phyloP scores from a whole-genome alignment of 2,797 vertebrate genomes.

The Pogonophryne albipinna region DNA sequence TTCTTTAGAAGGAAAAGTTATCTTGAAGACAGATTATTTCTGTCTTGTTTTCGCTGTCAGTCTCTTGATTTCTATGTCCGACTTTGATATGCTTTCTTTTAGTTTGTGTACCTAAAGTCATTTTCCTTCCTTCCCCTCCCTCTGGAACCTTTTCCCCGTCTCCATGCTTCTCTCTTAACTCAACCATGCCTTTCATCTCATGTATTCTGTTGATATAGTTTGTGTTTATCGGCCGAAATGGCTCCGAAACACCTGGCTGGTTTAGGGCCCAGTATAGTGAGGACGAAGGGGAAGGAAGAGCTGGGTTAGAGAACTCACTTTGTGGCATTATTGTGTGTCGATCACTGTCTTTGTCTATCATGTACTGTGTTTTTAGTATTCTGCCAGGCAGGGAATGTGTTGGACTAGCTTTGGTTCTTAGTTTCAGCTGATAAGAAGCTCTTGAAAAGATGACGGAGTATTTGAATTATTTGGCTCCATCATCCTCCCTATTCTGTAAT shows the following conservation, averaged over 20 bases:
- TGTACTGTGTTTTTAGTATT: background rate
- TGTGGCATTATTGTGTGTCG: constrained; percentile 37
- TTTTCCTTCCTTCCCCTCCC: constrained; percentile 65
- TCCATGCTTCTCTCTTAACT: constrained; percentile 49
- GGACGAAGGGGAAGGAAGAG: constrained; percentile 58
- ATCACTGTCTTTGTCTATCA: constrained; percentile 30
- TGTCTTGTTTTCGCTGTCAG: constrained; percentile 25
- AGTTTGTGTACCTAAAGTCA: constrained; percentile 60
- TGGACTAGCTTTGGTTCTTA: constrained; percentile 10
- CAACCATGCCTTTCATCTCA: constrained; percentile 51
- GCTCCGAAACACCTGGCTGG: constrained; percentile 45
- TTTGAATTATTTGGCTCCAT: constrained; percentile 65
- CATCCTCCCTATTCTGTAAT: constrained; percentile 65
- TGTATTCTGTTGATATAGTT: constrained; percentile 34
- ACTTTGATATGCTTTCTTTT: constrained; percentile 45
- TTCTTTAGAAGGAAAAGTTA: constrained; percentile 20
- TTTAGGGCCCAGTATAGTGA: constrained; percentile 69
- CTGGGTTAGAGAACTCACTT: constrained; percentile 49
- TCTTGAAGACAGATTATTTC: background rate
- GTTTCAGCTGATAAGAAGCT: constrained; percentile 41
- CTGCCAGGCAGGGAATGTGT: constrained; percentile 1
- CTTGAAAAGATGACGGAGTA: constrained; percentile 59
- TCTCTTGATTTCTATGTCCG: constrained; percentile 34
- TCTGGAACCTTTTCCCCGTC: constrained; percentile 38
- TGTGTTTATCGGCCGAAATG: constrained; percentile 37